Evolutionary conservation across 2,797 vertebrate genomes (phyloP).

Genomic region (Oryzias dopingdopingensis): DNA sequence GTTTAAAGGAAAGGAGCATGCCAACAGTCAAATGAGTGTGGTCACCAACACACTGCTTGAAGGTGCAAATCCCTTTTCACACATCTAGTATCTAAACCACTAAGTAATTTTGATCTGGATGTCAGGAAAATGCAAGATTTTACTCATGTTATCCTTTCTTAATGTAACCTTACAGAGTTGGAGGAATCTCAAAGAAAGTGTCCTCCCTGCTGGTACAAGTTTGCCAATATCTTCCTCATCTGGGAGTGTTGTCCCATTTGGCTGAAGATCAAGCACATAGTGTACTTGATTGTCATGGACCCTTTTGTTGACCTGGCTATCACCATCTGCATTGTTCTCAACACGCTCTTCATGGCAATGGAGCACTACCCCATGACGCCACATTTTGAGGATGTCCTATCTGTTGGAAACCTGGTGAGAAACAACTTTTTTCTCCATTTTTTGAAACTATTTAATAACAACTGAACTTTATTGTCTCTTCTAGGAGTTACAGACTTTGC

Average conservation of each 20-base stretch:
- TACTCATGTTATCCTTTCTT: background rate
- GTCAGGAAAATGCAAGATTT: too few relatives aligned
- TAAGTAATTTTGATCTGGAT: background rate
- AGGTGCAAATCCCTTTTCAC: conserved; percentile 71
- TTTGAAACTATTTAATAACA: conserved; percentile 10
- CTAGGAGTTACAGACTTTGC: conserved; percentile 32
- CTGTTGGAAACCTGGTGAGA: conserved; percentile 94
- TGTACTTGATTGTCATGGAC: conserved; percentile 96
- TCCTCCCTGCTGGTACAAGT: conserved; percentile 98
- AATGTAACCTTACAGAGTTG: conserved; percentile 78
- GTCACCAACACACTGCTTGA: conserved; percentile 95
- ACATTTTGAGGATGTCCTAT: conserved; percentile 82
- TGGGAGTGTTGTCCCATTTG: conserved; percentile 96
- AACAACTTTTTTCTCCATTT: background rate
- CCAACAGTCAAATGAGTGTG: conserved; percentile 95
- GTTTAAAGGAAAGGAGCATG: conserved; percentile 91
- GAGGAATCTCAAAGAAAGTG: conserved; percentile 97
- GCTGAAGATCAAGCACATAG: conserved; percentile 92
- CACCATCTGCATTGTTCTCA: conserved; percentile 98
- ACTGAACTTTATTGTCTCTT: conserved; percentile 18
- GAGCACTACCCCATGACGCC: conserved; percentile 96
- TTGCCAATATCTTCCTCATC: conserved; percentile 92
- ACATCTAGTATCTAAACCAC: background rate
- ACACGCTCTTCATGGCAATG: conserved; percentile 99
- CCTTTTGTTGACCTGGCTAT: conserved; percentile 98